Evolutionary conservation across 1,140 invertebrate species (phyloP), one percentile per base, ranked within the genome.

Genomic region (Drosophila nasuta): DNA sequence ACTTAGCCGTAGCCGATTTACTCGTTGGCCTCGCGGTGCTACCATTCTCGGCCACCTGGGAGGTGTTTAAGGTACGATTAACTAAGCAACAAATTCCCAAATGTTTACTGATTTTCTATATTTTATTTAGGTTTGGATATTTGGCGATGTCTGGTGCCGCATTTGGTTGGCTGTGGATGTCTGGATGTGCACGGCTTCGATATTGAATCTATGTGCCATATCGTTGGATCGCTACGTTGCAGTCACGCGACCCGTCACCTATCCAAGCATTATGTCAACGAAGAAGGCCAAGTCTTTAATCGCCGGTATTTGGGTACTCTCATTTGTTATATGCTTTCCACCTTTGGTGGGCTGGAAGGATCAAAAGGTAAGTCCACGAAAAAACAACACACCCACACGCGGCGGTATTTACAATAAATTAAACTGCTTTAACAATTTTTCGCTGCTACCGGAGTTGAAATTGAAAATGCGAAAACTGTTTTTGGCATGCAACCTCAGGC

Each of bases 241-340:
- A 0, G 97, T 99, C 57, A 99, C 98, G 7, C 94, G 97, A 46
- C 98, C 98, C 1, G 96, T 99, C 59, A 96, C 95, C 82, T 99
- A 99, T 93, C 97, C 98, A 1, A 96, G 96, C 93, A 96, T 98
- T 77, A 98, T 98, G 97, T 98, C 98, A 64, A 95, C 96, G 67
- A 96, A 95, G 77, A 93, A 97, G 77, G 98, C 98, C 0, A 98
- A 97, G 89, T 93, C 97, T 13, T 94, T 99, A 70, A 98, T 99
- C 15, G 97, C 96, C 45, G 95, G 95, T 4, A 96, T 99, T 5
- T 99, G 98, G 98, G 95, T 98, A 52, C 94, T 99, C 38, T 98
- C 97, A 58, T 98, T 99, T 88, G 96, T 99, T 78, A 98, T 99
- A 67, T 99, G 98, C 93, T 98, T 99, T 91, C 98, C 98, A 33